Conservation (phyloP, 2,113 vertebrate species). For the Suricata suricatta region DNA sequence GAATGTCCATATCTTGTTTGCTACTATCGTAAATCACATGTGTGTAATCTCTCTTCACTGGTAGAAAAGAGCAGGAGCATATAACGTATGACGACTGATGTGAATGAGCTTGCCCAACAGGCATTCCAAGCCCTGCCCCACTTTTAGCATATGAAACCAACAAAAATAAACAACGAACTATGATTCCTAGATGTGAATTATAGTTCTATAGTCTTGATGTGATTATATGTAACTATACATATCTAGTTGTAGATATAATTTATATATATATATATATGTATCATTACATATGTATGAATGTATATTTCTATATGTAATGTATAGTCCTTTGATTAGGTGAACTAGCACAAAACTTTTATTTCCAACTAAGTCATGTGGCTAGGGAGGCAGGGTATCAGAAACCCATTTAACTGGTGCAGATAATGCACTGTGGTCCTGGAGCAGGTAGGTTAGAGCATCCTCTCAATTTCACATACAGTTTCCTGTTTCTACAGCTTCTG, state of each 20-base stretch:
- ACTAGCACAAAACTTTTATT: not conserved
- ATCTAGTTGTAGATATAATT: not conserved
- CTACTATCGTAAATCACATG: not conserved
- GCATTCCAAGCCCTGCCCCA: not conserved
- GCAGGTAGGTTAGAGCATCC: not conserved
- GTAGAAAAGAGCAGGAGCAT: not conserved
- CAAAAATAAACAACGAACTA: not conserved
- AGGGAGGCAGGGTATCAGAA: not conserved
- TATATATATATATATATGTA: not conserved
- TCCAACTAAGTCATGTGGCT: not conserved
- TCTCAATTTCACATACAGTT: not conserved
- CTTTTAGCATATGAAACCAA: not conserved
- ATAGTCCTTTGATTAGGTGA: not conserved
- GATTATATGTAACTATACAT: not conserved
- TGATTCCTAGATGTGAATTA: not conserved
- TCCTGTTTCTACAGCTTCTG: not conserved
- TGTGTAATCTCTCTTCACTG: not conserved
- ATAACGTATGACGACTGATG: not conserved
- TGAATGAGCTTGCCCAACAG: not conserved
- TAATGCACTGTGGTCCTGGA: not conserved
- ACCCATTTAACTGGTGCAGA: not conserved
- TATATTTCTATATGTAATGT: not conserved
- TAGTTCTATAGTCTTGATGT: not conserved
- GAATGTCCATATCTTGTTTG: not conserved
- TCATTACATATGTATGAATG: not conserved